Base-by-base conservation (phyloP, 1,140 invertebrate genomes). In the Atopsyche davidsoni region DNA sequence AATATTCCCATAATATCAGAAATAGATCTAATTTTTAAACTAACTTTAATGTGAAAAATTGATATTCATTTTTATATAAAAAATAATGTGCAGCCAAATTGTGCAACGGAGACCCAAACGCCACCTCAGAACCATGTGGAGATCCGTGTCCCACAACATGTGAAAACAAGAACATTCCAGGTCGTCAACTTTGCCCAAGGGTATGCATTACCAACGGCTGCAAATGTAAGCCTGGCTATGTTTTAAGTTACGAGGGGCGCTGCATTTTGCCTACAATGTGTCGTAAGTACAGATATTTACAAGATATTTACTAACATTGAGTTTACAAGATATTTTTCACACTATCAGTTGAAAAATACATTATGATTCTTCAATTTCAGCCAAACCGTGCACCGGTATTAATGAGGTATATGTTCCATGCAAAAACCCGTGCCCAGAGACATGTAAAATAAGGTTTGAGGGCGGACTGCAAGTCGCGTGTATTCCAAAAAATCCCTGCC, bases 171-270 rank as follows among this genome's bases (percentile, higher is more conserved):
- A 21, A 39, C 22, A 4, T 2, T 4, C 18, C 38, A 17, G 7
- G 9, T 19, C 38, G 3, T 16, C 18, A 18, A 18, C 4, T 18
- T 10, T 39, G 38, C 13, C 2, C 10, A 7, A 39, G 38, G 10
- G 13, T 17, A 10, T 39, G 38, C 16, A 17, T 7, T 10, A 3
- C 16, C 11, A 16, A 22, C 2, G 16, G 39, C 4, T 41, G 39
- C 19, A 11, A 22, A 11, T 41, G 39, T 11, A 41, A 41, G 17
- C n/a, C 22, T n/a, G 39, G 39, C 9, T 41, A 23, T 21, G 39
- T 16, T 11, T n/a, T 23, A 16, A 22, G 19, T 19, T 2, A 9
- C n/a, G 34, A 36, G 6, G 18, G 18, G 6, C 4, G 22, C 19
- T 41, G 39, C 18, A 41, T 41, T 13, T 6, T 6, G 13, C 35